Percentiles rank a stretch among this genome's conserved stretches.
phyloP scores from a whole-genome alignment of 2,888 invertebrate genomes.

The Napeogenes inachia region DNA sequence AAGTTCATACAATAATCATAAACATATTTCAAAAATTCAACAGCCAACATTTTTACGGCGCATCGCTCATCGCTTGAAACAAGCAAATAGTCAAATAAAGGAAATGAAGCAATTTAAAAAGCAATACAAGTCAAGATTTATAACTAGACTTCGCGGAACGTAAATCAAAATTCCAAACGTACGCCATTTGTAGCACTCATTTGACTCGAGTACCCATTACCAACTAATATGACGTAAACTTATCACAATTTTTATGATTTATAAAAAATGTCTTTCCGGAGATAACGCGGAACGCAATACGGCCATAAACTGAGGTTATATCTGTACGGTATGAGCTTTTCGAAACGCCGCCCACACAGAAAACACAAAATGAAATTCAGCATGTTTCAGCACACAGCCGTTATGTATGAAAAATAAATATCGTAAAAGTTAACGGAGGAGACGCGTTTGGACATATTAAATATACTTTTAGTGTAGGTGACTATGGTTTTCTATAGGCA shows the following conservation, averaged over 20 bases:
- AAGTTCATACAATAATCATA: too few relatives aligned
- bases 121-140: slow-evolving; percentile 12
- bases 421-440: slow-evolving; percentile 27
- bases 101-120: not conserved
- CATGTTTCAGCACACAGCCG: slow-evolving; percentile 15
- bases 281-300: not conserved
- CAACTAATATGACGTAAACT: slow-evolving; percentile 9
- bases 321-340: slow-evolving; percentile 4
- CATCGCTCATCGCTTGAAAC: too few relatives aligned
- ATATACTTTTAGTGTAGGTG: not conserved
- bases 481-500: slow-evolving; percentile 2
- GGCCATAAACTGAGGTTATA: slow-evolving; percentile 11
- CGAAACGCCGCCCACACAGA: slow-evolving; percentile 1
- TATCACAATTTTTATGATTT: slow-evolving; percentile 1
- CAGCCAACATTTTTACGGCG: too few relatives aligned
- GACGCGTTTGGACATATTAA: not conserved
- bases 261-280: not conserved
- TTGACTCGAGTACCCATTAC: slow-evolving; percentile 18
- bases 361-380: slow-evolving; percentile 13
- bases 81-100: not conserved
- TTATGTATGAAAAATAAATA: slow-evolving; percentile 29
- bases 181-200: slow-evolving; percentile 19
- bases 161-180: slow-evolving; percentile 16
- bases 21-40: too few relatives aligned
- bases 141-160: slow-evolving; percentile 12